Percentiles rank a stretch among this genome's conserved stretches.
phyloP scores from a whole-genome alignment of 2,888 invertebrate species.

The Acrocyrtus sp. region DNA sequence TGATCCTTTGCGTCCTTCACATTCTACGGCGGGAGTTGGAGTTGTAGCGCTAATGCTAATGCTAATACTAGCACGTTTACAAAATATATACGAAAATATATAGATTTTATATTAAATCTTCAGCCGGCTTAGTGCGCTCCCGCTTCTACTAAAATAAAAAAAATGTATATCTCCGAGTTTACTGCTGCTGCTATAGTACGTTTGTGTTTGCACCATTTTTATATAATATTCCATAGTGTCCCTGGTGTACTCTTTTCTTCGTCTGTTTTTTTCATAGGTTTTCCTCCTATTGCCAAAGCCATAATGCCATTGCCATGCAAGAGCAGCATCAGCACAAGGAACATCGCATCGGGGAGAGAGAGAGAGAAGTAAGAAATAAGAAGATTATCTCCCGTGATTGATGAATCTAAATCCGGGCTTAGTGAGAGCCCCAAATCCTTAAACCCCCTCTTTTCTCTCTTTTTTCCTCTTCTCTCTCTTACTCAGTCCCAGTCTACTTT shows the following conservation, averaged over 20 bases:
- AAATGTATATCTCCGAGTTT: too few species aligned
- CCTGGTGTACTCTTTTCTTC: constrained; percentile 42
- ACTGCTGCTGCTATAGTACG: too few species aligned
- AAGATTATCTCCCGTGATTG: constrained; percentile 64
- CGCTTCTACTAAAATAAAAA: too few species aligned
- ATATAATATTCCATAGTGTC: constrained; percentile 43
- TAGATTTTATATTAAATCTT: too few species aligned
- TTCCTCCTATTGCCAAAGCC: not conserved
- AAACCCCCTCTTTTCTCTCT: constrained; percentile 42
- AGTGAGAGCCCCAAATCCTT: constrained; percentile 62
- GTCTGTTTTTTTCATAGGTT: too few species aligned
- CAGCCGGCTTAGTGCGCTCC: constrained; percentile 4
- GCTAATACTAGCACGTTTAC: constrained; percentile 36
- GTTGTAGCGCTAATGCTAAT: constrained; percentile 31
- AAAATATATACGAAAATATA: too few species aligned
- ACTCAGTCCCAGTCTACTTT: constrained; percentile 5
- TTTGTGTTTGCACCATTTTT: too few species aligned
- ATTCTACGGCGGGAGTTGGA: too few species aligned
- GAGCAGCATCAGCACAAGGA: not conserved
- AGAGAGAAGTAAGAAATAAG: constrained; percentile 63
- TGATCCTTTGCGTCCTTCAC: constrained; percentile 59
- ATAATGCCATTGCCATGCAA: not conserved
- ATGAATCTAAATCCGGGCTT: constrained; percentile 64
- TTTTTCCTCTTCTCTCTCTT: constrained; percentile 15
- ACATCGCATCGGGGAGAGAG: constrained; percentile 17